Base-by-base conservation (phyloP, 2,888 invertebrate species). In the Isotomurus palustris region DNA sequence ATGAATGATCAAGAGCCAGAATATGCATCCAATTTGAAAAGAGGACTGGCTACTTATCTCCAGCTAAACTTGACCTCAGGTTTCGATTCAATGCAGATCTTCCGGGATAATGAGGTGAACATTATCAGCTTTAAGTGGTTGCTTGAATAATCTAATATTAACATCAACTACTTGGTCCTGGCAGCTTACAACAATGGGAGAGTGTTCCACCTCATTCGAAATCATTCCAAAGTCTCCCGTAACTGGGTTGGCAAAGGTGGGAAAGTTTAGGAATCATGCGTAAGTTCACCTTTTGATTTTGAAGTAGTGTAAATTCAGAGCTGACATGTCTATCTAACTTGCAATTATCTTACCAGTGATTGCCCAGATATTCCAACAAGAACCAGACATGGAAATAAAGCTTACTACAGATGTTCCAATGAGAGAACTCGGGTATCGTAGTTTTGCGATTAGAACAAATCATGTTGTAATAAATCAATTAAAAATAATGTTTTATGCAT, bases 1-100 rank as follows among this genome's bases (percentile, higher is more conserved):
- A 66, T 70, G 66, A 68, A 70, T 36, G 70, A 70, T 41, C 66
- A 66, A 62, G 70, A 70, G 40, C 67, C 67, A n/a, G 70, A 70
- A 56, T 70, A 62, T 66, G 70, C 68, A 2, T 67, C 68, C 1
- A 70, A 70, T 49, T 49, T 70, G 52, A 70, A 70, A 49, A 35
- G 70, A 22, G 70, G 70, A 10, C 32, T 70, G 17, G 68, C 67
- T 12, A 67, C 63, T 2, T 67, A 63, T 48, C 57, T 68, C 2
- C 70, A 70, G 57, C 51, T 67, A 57, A 67, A 70, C 44, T 43
- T 67, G 52, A 41, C 51, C 8, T 3, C 27, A 12, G 35, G 35
- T 14, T 49, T 49, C 12, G 49, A 49, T 3, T 28, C 28, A 19
- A 21, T 66, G 6, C 53, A 53, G 36, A 62, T 65, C 36, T 60